Percentiles rank a stretch among this genome's conserved stretches.
Conservation (phyloP, 92 coral and sea anemone genomes). For the Siderastrea siderea region DNA sequence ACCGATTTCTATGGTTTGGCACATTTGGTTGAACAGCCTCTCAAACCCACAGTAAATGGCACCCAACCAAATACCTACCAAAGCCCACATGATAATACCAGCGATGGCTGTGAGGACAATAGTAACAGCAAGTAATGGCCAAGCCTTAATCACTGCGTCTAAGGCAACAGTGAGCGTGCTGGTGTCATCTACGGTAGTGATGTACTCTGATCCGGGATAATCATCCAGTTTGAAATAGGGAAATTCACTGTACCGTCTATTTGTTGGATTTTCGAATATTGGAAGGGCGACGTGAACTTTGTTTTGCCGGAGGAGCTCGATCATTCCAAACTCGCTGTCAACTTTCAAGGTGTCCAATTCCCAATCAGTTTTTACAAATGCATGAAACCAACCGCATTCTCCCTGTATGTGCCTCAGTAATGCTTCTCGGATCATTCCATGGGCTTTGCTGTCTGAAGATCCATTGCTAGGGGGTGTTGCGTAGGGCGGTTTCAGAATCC, state of each 20-base stretch:
- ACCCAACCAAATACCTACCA: conserved; percentile 27
- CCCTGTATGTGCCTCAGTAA: not conserved
- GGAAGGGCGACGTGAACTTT: conserved; percentile 20
- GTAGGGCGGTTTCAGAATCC: conserved; percentile 31
- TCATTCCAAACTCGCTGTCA: conserved; percentile 11
- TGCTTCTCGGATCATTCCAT: conserved; percentile 17
- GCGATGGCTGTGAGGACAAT: conserved; percentile 42
- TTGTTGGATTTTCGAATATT: not conserved
- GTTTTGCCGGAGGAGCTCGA: conserved; percentile 13
- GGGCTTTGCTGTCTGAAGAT: not conserved
- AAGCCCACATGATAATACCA: conserved; percentile 60
- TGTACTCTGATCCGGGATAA: conserved; percentile 37
- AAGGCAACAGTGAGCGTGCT: not conserved
- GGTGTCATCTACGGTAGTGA: not conserved
- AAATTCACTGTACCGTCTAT: conserved; percentile 19
- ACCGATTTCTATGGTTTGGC: too few species aligned
- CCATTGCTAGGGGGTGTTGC: not conserved
- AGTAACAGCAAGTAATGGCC: conserved; percentile 43
- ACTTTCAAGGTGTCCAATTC: not conserved
- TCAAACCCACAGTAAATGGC: too few species aligned
- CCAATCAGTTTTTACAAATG: not conserved
- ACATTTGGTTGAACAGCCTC: too few species aligned
- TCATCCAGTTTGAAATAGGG: conserved; percentile 28
- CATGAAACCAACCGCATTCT: not conserved
- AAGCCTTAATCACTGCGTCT: conserved; percentile 25